Evolutionary conservation across 35 echinoderm and acorn worm genomes (phyloP).

Genomic region (Holothuria glaberrima): DNA sequence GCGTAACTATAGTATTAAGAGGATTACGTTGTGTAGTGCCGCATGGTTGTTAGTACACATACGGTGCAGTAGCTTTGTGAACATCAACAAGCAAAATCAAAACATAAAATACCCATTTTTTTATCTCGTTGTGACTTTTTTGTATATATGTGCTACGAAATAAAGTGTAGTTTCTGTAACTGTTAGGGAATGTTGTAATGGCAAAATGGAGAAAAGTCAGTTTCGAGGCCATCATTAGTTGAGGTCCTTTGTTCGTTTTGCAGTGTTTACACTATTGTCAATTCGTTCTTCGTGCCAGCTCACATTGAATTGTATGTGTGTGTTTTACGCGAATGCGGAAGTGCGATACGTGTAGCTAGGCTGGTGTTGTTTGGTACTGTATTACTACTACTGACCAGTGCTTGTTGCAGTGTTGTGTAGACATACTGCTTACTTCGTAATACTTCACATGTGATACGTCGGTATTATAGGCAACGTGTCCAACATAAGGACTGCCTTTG

Average conservation of each 20-base stretch:
- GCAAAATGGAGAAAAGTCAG: too few species aligned
- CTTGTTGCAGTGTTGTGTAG: too few species aligned
- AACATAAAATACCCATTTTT: background rate
- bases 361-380: background rate
- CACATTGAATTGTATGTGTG: background rate
- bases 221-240: too few species aligned
- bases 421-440: too few species aligned
- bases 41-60: slow-evolving; percentile 23
- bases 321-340: slow-evolving; percentile 48
- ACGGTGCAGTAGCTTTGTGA: background rate
- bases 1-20: background rate
- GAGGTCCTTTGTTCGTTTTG: too few species aligned
- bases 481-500: too few species aligned
- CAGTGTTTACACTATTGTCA: slow-evolving; percentile 35
- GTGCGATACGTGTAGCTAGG: slow-evolving; percentile 1
- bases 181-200: too few species aligned
- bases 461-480: too few species aligned
- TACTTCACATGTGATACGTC: too few species aligned
- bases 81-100: background rate
- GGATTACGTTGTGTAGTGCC: background rate
- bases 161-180: too few species aligned
- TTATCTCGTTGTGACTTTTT: too few species aligned
- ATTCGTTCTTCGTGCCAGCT: background rate
- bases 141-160: too few species aligned
- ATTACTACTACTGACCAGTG: background rate